These are phyloP conservation scores for Barnardius zonarius DNA, from an alignment of 2,113 vertebrate genomes.

Conservation along the genomic window DNA sequence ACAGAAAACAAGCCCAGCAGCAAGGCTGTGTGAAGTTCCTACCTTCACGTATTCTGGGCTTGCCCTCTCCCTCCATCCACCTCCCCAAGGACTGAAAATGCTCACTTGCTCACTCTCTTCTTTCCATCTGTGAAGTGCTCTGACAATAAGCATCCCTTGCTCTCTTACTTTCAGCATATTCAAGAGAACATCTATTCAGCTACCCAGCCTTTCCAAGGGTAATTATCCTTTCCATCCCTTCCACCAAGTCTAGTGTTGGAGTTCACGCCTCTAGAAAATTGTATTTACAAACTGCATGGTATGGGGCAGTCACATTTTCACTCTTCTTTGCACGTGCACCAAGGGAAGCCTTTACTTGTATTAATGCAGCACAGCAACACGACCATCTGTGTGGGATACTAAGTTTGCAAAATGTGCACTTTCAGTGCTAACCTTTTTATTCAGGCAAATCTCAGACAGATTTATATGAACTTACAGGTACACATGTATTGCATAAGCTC, in stretches of 20 bases:
- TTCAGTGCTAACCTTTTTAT: neutral
- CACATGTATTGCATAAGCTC: neutral
- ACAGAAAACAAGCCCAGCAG: neutral
- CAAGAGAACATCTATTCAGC: neutral
- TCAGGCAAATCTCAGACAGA: neutral
- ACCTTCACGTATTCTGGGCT: neutral
- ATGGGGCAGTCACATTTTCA: neutral
- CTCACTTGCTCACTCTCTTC: neutral
- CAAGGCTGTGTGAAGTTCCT: neutral
- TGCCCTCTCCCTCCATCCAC: neutral
- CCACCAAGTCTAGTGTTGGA: neutral
- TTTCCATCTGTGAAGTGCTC: rapidly evolving
- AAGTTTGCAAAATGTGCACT: neutral
- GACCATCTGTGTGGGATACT: neutral
- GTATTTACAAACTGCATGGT: neutral
- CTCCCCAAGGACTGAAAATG: neutral
- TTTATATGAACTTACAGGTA: neutral
- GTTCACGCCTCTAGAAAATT: neutral
- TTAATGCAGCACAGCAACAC: neutral
- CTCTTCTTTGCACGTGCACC: neutral
- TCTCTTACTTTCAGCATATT: neutral
- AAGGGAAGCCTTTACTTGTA: neutral
- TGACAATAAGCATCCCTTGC: neutral
- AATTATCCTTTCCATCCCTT: neutral
- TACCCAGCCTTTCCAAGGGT: neutral